Conservation (phyloP, 2,888 invertebrate genomes). For the Drosophila nr. fundita region DNA sequence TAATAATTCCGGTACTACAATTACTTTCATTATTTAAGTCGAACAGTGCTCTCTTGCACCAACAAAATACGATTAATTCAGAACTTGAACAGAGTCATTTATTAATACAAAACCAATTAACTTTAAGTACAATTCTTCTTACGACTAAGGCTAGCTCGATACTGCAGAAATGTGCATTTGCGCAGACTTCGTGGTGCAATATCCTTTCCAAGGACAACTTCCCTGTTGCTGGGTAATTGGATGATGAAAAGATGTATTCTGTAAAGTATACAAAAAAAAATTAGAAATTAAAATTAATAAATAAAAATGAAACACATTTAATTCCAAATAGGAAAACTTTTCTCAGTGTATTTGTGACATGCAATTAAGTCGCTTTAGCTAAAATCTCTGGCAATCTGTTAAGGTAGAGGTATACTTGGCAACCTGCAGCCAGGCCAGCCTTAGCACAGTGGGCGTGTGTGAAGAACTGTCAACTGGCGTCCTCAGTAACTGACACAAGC, state of each 20-base stretch:
- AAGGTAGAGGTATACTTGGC: conserved; percentile 25
- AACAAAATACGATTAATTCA: not conserved
- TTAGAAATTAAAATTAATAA: not conserved
- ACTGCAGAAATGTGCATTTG: too few species aligned
- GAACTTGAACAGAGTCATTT: not conserved
- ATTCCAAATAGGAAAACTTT: conserved; percentile 5
- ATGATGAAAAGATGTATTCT: not conserved
- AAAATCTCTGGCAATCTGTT: conserved; percentile 40
- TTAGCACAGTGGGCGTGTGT: not conserved
- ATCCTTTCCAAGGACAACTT: not conserved
- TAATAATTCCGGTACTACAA: not conserved
- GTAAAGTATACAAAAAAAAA: not conserved
- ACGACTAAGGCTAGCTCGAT: not conserved
- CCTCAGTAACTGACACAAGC: conserved; percentile 57
- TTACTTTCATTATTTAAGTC: not conserved
- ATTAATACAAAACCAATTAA: too few species aligned
- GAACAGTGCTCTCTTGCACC: not conserved
- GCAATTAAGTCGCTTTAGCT: conserved; percentile 55
- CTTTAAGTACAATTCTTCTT: not conserved
- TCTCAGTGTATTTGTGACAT: conserved; percentile 25
- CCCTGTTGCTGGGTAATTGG: not conserved
- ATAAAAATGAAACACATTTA: not conserved
- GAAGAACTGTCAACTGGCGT: conserved; percentile 27
- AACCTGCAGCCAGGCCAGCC: conserved; percentile 1
- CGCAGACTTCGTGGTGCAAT: too few species aligned